Percentiles rank a stretch among this genome's conserved stretches.
Conservation (phyloP, 2,888 invertebrate genomes). For the Hypselothyrea guttata region DNA sequence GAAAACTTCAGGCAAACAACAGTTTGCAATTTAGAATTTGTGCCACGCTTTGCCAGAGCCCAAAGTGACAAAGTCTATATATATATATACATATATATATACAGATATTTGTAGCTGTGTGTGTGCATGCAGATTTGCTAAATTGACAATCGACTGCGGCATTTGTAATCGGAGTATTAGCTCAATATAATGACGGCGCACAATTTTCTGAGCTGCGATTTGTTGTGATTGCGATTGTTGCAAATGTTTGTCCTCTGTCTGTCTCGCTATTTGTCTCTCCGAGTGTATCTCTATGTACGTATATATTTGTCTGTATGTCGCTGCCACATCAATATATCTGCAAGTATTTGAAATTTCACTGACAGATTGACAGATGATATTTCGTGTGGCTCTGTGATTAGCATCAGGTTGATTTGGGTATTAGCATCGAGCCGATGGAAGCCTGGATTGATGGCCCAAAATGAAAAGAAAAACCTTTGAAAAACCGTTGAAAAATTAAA, state of each 20-base stretch:
- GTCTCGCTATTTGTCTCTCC: slow-evolving; percentile 28
- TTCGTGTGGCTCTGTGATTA: slow-evolving; percentile 43
- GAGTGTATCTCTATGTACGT: slow-evolving; percentile 42
- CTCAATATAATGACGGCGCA: slow-evolving; percentile 58
- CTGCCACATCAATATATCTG: slow-evolving; percentile 47
- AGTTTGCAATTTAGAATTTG: slow-evolving; percentile 65
- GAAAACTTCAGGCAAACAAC: slow-evolving; percentile 40
- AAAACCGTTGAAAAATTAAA: too few relatives aligned
- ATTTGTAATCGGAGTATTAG: slow-evolving; percentile 63
- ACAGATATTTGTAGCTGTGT: slow-evolving; percentile 1
- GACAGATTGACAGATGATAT: slow-evolving; percentile 70
- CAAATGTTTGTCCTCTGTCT: slow-evolving; percentile 10
- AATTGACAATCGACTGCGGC: slow-evolving; percentile 35
- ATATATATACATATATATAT: too few relatives aligned
- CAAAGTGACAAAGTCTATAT: not conserved
- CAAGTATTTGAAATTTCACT: slow-evolving; percentile 50
- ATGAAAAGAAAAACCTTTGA: too few relatives aligned
- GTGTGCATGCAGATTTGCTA: slow-evolving; percentile 22
- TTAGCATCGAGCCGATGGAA: too few relatives aligned
- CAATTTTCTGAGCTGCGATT: slow-evolving; percentile 4
- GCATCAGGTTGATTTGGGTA: slow-evolving; percentile 17
- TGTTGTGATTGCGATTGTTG: not conserved
- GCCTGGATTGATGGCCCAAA: slow-evolving; percentile 21
- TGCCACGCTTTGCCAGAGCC: slow-evolving; percentile 35
- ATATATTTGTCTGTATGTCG: slow-evolving; percentile 38